Evolutionary conservation across 2,113 vertebrate species (phyloP), one percentile per base, ranked within the genome.

Genomic region (Apeltes quadracus): DNA sequence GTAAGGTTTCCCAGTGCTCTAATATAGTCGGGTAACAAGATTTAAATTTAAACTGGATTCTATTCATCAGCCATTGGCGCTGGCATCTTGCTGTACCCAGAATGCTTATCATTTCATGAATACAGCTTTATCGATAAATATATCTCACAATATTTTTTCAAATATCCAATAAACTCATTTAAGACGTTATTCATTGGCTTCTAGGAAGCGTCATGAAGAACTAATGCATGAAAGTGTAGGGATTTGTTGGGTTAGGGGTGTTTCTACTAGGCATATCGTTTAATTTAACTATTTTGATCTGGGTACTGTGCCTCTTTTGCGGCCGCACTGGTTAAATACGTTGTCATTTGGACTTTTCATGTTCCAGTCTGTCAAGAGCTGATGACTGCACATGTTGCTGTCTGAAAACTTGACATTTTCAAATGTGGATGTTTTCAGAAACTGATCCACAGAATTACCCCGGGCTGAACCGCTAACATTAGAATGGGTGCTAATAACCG

Each of bases 391-490:
- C 32, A 20, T 71, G 38, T 56, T 61, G 27, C 1, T 46, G 38
- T 29, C 15, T 34, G 23, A 4, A 23, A 44, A 22, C n/a, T 34
- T 56, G 48, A 1, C 14, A n/a, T 57, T 76, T 27, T 34, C 18
- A 29, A 39, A 44, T 59, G 2, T 5, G 48, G 25, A 38, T 29
- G 38, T 46, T 27, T 27, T 9, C 39, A 67, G 39, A 48, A 58
- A 44, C 20, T 59, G 41, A 27, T 29, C 32, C 44, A 71, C 53
- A 46, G 22, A 75, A 41, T 77, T 55, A 69, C 39, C 63, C 65
- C 29, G 25, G 69, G 46, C 51, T 72, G 71, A 85, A 71, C 69
- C 62, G 39, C 50, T 82, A 63, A 61, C 77, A 41, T 44, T 10
- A 61, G n/a, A 50, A 20, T 4, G 11, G 36, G 25, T 41, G 7